These are phyloP conservation scores for Typhlichthys subterraneus DNA, from an alignment of 2,797 vertebrate species.

Conservation along the genomic window DNA sequence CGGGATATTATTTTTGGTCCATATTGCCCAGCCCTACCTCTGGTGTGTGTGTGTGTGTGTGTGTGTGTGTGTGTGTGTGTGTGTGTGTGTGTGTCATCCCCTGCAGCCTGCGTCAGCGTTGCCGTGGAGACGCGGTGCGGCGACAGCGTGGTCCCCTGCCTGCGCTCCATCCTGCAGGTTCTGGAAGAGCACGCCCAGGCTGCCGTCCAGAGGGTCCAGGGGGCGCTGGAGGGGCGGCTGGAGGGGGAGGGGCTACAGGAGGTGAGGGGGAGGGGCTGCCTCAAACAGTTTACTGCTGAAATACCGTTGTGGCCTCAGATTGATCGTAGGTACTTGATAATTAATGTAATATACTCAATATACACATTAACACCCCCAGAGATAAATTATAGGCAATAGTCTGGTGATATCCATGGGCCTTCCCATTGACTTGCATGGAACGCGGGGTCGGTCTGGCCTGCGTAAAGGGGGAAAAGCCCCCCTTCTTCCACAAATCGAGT, in stretches of 20 bases:
- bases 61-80: slow-evolving; percentile 1
- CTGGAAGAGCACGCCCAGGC: slow-evolving; percentile 83
- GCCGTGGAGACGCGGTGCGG: slow-evolving; percentile 76
- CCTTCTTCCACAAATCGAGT: too few relatives aligned
- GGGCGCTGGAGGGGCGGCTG: slow-evolving; percentile 54
- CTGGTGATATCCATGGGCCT: too few relatives aligned
- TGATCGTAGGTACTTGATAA: too few relatives aligned
- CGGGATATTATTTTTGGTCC: neutral
- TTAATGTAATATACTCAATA: too few relatives aligned
- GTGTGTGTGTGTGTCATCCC: slow-evolving; percentile 5
- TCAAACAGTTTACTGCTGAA: too few relatives aligned
- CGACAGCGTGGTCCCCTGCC: slow-evolving; percentile 82
- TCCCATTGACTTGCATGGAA: too few relatives aligned
- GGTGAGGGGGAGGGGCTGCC: slow-evolving; percentile 36
- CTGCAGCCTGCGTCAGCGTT: slow-evolving; percentile 72
- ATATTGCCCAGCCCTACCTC: neutral
- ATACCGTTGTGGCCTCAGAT: too few relatives aligned
- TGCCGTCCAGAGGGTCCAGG: slow-evolving; percentile 65
- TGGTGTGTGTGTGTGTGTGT: neutral
- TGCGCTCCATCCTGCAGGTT: slow-evolving; percentile 85
- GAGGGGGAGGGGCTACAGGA: slow-evolving; percentile 52
- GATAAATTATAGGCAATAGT: too few relatives aligned
- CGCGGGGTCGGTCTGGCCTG: too few relatives aligned
- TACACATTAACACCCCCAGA: too few relatives aligned
- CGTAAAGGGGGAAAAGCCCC: too few relatives aligned